Evolutionary conservation across 2,113 vertebrate genomes (phyloP), one percentile per base, ranked within the genome.

Genomic region (Cricetomys ansorgei): DNA sequence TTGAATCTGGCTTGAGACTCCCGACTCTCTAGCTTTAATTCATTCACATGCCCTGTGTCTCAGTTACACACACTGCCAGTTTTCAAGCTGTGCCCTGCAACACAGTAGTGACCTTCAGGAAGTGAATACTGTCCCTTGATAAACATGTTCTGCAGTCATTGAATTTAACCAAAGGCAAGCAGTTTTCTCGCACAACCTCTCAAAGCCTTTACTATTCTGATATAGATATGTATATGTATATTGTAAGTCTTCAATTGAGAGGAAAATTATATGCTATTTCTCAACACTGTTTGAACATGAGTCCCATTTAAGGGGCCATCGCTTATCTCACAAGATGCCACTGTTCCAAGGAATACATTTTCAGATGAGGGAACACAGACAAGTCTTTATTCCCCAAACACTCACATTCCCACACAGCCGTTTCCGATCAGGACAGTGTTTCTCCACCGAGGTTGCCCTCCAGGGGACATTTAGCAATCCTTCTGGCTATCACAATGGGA

Each of bases 271-370:
- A 64, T 13, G 88, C 29, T 21, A 67, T 94, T 96, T 97, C 92
- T 73, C 94, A 92, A 57, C 16, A 53, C 69, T 84, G 34, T 55
- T 43, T 89, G 81, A 91, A 81, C 67, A 45, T 57, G 88, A 94
- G 92, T 90, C 85, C 62, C 92, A 64, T 69, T 92, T 72, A 88
- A 77, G 85, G 72, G 72, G 79, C 65, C 48, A 55, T 50, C 21
- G 62, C 23, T 93, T 94, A 94, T 88, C 96, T 97, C 91, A 95
- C 77, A 89, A 91, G 96, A 96, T 40, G 43, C 67, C 62, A 84
- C 67, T 88, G 90, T 95, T 95, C 96, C 90, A 76, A 94, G 85
- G 83, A 88, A 91, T 90, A 92, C 57, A 70, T 92, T 92, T 88
- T 57, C 73, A 94, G 64, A 85, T 31, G 67, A 57, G 48, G 88